A percentile compares a stretch with the other conserved stretches of the same genome.
These are phyloP conservation scores for Siderastrea siderea DNA, from an alignment of 92 coral and sea anemone genomes.

Conservation along the genomic window DNA sequence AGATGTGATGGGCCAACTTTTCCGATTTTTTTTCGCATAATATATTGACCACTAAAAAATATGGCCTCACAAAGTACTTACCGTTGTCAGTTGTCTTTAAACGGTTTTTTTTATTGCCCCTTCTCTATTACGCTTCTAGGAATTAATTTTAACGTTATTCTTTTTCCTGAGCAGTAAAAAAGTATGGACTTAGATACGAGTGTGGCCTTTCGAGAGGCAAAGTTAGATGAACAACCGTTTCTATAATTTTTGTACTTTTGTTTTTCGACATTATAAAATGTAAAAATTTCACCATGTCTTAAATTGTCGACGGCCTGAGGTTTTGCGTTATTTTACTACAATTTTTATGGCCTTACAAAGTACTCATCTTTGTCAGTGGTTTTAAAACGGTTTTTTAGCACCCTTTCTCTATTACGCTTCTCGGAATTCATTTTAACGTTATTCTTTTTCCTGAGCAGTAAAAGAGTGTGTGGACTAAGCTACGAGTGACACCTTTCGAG, in stretches of 20 bases:
- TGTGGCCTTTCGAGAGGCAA: neutral
- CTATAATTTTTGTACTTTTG: neutral
- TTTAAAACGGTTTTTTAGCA: neutral
- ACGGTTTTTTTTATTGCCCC: neutral
- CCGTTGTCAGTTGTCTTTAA: neutral
- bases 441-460: no score
- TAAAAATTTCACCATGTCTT: neutral
- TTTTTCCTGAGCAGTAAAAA: no score
- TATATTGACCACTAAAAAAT: neutral
- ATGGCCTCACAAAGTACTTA: neutral
- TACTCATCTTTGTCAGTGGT: no score
- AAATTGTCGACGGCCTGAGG: neutral
- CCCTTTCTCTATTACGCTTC: neutral
- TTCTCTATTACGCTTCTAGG: neutral
- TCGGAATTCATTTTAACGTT: neutral
- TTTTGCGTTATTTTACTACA: neutral
- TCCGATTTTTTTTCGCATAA: neutral
- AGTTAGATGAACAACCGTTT: neutral
- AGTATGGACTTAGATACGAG: neutral
- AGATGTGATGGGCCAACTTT: constrained; percentile 24
- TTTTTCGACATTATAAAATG: neutral
- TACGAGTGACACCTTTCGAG: neutral
- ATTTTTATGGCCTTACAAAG: neutral
- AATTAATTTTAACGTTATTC: neutral
- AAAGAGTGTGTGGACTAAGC: no score